phyloP scores from a whole-genome alignment of 2,113 vertebrate species.

The Coptodon rendalli region DNA sequence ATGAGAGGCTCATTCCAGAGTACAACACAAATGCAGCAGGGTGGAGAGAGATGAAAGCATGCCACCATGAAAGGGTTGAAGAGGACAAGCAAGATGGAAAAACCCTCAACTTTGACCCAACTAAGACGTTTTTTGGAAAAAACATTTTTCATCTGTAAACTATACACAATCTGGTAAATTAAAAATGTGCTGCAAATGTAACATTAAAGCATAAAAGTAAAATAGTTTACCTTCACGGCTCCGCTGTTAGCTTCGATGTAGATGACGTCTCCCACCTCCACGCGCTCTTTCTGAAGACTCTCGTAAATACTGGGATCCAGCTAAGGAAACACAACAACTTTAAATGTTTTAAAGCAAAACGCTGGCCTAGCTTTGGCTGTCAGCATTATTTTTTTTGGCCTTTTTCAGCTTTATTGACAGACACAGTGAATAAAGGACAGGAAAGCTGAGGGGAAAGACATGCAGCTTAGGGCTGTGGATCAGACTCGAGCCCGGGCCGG shows the following conservation, averaged over 20 bases:
- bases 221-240: slow-evolving; percentile 86
- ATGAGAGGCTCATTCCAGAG: slow-evolving; percentile 55
- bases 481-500: neutral
- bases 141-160: neutral
- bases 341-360: neutral
- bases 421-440: neutral
- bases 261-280: slow-evolving; percentile 96
- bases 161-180: neutral
- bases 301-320: slow-evolving; percentile 98
- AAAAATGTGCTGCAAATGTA: neutral
- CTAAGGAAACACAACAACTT: slow-evolving; percentile 59
- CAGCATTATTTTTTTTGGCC: neutral
- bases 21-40: slow-evolving; percentile 35
- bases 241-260: slow-evolving; percentile 99
- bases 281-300: slow-evolving; percentile 95
- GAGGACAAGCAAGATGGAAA: neutral
- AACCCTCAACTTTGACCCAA: neutral
- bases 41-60: slow-evolving; percentile 34
- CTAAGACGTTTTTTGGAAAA: neutral
- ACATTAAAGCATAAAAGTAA: neutral
- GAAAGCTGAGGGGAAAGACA: neutral
- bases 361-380: neutral
- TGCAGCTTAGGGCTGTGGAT: neutral
- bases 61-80: neutral
- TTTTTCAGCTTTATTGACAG: neutral